Evolutionary conservation across 2,888 invertebrate species (phyloP).

Genomic region (Patella pellucida): DNA sequence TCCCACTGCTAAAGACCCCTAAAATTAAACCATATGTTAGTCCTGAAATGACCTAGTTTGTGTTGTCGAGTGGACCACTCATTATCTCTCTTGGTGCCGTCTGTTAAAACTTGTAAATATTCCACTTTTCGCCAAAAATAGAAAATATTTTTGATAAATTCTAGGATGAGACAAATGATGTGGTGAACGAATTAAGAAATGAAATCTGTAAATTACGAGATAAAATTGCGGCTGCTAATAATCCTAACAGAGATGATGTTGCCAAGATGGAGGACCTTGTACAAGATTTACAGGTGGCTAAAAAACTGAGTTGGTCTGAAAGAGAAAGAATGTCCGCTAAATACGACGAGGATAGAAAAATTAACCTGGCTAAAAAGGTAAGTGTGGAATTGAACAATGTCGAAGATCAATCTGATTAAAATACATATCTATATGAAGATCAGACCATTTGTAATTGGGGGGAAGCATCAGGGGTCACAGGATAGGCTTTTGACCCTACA

Average conservation of each 20-base stretch:
- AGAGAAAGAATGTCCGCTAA: constrained; percentile 55
- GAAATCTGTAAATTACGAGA: constrained; percentile 61
- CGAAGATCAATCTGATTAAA: no score
- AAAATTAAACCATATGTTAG: neutral
- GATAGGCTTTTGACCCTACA: no score
- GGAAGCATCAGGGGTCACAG: no score
- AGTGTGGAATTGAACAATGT: no score
- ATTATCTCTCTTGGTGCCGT: neutral
- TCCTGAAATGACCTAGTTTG: neutral
- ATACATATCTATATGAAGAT: no score
- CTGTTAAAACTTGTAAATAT: neutral
- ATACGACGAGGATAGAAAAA: constrained; percentile 62
- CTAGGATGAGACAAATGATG: constrained; percentile 62
- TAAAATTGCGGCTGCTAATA: constrained; percentile 54
- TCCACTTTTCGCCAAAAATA: neutral
- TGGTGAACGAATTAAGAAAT: constrained; percentile 61
- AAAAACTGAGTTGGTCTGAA: constrained; percentile 67
- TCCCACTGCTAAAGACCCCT: neutral
- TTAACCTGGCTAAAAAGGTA: constrained; percentile 64
- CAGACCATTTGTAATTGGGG: no score
- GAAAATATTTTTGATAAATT: neutral
- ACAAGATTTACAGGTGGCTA: constrained; percentile 63
- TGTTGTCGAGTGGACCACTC: neutral
- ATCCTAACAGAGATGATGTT: constrained; percentile 63
- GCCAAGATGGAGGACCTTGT: constrained; percentile 63